Evolutionary conservation across 2,888 invertebrate genomes (phyloP), one percentile per base, ranked within the genome.

Genomic region (Eustalomyia histrio): DNA sequence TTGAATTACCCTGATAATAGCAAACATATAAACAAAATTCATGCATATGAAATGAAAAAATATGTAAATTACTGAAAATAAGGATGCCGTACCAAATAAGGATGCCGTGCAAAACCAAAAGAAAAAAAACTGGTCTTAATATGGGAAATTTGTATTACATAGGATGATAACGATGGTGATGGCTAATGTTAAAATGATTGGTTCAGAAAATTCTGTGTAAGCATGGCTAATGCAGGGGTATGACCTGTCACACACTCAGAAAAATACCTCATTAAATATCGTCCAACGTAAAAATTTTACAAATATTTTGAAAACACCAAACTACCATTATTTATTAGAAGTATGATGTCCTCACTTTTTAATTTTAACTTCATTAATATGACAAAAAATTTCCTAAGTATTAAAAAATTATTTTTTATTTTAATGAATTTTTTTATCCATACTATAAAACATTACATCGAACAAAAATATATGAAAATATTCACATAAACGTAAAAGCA

Each of bases 1-100:
- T 86, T 87, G 84, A 87, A 89, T 87, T 87, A 86, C 55, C 85
- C 86, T 87, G 89, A 85, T 86, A 86, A 86, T 87, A 88, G 86
- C 86, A 87, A 43, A 24, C 86, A 84, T 84, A 85, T 17, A 60
- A 18, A 50, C 43, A 52, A 10, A 16, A 43, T 43, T 47, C 12
- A 35, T 55, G 21, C 21, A 57, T 10, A 63, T 55, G 12, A 65
- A 14, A 68, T 33, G 29, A 61, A 68, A 63, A 61, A 61, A 68
- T 68, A 61, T 76, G 68, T 47, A 63, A 76, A 69, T 76, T 69
- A 24, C 24, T 24, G 29, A 67, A 68, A 47, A 61, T 24, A 55
- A 63, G 47, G 47, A 35, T 33, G 55, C 18, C 10, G 6, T 18
- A 57, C 24, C 16, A 29, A 33, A n/a, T 24, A 55, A 63, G 47